These are phyloP conservation scores for Trichogramma evanescens DNA, from an alignment of 2,888 invertebrate genomes.

Conservation along the genomic window DNA sequence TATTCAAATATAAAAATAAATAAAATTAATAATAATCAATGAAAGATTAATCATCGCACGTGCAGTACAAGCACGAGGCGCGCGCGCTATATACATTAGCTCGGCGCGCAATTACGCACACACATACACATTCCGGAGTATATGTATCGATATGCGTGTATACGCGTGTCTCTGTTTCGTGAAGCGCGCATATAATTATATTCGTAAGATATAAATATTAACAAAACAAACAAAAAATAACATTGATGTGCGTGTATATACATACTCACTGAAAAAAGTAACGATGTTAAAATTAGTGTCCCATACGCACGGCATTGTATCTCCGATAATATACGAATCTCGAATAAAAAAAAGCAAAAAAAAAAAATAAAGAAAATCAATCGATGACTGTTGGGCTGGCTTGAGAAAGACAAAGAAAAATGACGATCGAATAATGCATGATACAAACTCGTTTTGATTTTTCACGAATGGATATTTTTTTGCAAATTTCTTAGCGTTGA, in stretches of 20 bases:
- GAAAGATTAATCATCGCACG: too few relatives aligned
- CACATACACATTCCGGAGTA: not conserved
- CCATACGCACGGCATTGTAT: conserved; percentile 22
- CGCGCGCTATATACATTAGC: too few relatives aligned
- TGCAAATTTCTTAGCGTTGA: too few relatives aligned
- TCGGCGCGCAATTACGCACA: not conserved
- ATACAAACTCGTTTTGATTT: too few relatives aligned
- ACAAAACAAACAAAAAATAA: conserved; percentile 26
- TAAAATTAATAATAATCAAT: conserved; percentile 28
- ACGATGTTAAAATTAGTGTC: conserved; percentile 25
- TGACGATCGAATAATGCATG: too few relatives aligned
- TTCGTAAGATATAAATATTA: conserved; percentile 21
- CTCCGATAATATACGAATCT: not conserved
- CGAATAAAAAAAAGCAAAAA: too few relatives aligned
- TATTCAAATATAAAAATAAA: conserved; percentile 38
- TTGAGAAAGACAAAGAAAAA: conserved; percentile 5
- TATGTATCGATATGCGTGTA: not conserved
- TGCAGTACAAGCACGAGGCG: too few relatives aligned
- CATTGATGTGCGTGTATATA: conserved; percentile 19
- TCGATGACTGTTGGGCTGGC: conserved; percentile 13
- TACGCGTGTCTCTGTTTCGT: conserved; percentile 3
- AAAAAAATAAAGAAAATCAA: conserved; percentile 16
- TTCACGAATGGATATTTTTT: too few relatives aligned
- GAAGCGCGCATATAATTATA: not conserved
- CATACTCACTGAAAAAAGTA: conserved; percentile 21